Evolutionary conservation across 2,888 invertebrate species (phyloP).

Genomic region (Cantharis flavilabris): DNA sequence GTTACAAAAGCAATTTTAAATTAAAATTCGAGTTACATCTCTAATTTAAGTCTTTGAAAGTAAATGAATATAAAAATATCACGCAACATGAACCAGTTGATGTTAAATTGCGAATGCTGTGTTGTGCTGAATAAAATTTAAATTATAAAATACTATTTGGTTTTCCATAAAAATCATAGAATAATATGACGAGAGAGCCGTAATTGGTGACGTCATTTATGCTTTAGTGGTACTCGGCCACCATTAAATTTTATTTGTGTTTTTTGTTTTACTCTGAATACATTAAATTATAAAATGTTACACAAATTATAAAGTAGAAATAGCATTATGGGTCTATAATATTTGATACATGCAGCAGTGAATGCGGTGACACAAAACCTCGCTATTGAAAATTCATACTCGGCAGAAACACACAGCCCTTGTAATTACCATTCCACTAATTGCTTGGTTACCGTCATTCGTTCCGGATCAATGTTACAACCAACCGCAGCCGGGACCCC

Average conservation of each 20-base stretch:
- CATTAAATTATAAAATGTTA: neutral
- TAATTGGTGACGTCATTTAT: neutral
- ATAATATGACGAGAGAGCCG: neutral
- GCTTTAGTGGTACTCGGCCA: neutral
- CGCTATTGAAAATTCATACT: conserved; percentile 32
- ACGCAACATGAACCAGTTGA: neutral
- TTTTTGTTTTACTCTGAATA: neutral
- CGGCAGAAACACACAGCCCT: conserved; percentile 31
- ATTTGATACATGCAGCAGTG: conserved; percentile 22
- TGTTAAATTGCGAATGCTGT: neutral
- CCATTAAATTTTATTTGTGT: neutral
- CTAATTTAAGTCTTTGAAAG: neutral
- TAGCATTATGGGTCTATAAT: neutral
- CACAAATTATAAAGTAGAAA: neutral
- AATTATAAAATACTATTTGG: neutral
- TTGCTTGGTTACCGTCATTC: conserved; percentile 39
- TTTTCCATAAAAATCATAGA: neutral
- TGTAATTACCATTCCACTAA: conserved; percentile 40
- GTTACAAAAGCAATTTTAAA: neutral
- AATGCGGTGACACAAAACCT: conserved; percentile 31
- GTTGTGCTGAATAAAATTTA: neutral
- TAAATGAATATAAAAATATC: neutral
- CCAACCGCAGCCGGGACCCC: conserved; percentile 35
- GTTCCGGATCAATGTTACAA: conserved; percentile 37
- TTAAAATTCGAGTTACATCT: neutral